phyloP scores from a whole-genome alignment of 1,140 invertebrate species.

The Cylas formicarius region DNA sequence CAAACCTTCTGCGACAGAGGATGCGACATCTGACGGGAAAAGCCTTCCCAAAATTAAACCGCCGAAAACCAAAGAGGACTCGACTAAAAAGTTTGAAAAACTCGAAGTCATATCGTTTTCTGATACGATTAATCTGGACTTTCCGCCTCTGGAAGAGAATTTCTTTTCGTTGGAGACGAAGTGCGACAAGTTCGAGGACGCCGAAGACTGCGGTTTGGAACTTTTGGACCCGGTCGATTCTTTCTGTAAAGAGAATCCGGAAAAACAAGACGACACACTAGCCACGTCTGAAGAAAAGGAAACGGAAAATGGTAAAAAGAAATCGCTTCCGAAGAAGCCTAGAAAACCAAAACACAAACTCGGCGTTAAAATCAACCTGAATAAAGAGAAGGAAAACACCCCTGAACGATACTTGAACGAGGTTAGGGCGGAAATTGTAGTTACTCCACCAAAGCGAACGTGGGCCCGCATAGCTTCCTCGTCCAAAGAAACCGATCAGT shows the following conservation, averaged over 20 bases:
- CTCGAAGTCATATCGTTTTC: constrained; percentile 15
- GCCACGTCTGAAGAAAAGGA: constrained; percentile 30
- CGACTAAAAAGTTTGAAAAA: constrained; percentile 1
- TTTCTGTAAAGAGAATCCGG: constrained; percentile 8
- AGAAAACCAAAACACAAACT: constrained; percentile 39
- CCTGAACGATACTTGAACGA: constrained; percentile 12
- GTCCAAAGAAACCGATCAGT: constrained; percentile 17
- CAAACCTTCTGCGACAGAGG: no score
- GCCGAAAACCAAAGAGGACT: neutral
- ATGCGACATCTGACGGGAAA: no score
- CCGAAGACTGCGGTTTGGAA: constrained; percentile 22
- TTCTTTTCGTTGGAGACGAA: constrained; percentile 23
- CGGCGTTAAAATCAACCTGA: constrained; percentile 34
- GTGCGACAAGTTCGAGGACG: constrained; percentile 27
- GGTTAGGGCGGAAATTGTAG: constrained; percentile 10
- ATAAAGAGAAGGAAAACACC: constrained; percentile 9
- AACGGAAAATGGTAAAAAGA: constrained; percentile 21
- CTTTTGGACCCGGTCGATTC: constrained; percentile 10
- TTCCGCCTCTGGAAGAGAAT: constrained; percentile 23
- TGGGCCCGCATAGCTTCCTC: constrained; percentile 31
- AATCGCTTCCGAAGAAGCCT: constrained; percentile 24
- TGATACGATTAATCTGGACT: constrained; percentile 10
- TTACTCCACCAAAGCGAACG: constrained; percentile 26
- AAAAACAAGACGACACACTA: constrained; percentile 12
- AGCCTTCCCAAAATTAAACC: no score